A percentile compares a stretch with the other conserved stretches of the same genome.
These are phyloP conservation scores for Hafferia zeledoni DNA, from an alignment of 2,797 vertebrate genomes.

Conservation along the genomic window DNA sequence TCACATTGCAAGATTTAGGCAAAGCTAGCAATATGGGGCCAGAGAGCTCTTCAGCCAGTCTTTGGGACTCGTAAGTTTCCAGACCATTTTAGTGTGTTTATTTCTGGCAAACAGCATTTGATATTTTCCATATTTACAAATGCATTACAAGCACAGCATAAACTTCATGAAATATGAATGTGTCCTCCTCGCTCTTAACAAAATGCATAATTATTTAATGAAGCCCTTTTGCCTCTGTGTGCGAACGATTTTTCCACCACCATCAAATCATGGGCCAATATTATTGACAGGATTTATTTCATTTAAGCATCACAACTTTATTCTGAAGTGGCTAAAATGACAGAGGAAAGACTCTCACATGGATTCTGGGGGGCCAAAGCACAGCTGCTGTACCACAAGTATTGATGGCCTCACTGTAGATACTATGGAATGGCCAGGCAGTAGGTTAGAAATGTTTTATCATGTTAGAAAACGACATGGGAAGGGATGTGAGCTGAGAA, in stretches of 20 bases:
- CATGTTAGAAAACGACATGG: background rate
- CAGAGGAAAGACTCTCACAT: background rate
- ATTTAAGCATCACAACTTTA: background rate
- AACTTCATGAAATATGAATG: background rate
- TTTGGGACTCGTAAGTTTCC: background rate
- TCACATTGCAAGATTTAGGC: background rate
- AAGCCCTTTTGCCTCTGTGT: background rate
- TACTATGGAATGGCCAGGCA: background rate
- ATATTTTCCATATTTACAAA: background rate
- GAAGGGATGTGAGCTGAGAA: background rate
- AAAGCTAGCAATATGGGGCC: background rate
- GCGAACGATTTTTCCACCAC: background rate
- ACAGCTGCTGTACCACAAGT: background rate
- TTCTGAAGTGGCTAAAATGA: background rate
- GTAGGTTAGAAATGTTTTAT: background rate
- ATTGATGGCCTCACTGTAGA: background rate
- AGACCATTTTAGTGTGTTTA: background rate
- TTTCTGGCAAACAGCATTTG: background rate
- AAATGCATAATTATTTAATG: background rate
- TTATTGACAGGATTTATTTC: background rate
- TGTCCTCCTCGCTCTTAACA: background rate
- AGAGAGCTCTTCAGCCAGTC: background rate
- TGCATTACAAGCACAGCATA: background rate
- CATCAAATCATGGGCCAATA: background rate
- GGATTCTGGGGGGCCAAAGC: background rate